Evolutionary conservation across 2,797 vertebrate species (phyloP).

Genomic region (Lindbergichthys nudifrons): DNA sequence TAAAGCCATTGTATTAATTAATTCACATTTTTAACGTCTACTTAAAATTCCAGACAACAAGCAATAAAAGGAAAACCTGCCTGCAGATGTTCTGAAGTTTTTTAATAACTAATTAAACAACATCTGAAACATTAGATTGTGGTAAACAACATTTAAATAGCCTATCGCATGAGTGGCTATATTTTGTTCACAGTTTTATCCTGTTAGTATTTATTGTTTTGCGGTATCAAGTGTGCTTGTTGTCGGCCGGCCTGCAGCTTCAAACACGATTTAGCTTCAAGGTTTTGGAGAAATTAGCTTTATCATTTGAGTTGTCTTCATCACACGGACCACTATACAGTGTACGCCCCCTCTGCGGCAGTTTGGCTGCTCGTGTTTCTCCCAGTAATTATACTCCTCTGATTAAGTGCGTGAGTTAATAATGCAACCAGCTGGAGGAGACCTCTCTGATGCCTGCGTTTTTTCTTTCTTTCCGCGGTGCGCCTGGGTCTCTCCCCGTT

Average conservation of each 20-base stretch:
- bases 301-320: neutral
- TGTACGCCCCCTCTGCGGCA: conserved; percentile 40
- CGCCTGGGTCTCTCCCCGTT: conserved; percentile 59
- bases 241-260: neutral
- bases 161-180: too few relatives aligned
- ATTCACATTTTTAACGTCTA: neutral
- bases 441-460: conserved; percentile 39
- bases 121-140: neutral
- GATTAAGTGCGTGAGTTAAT: conserved; percentile 57
- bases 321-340: conserved; percentile 10
- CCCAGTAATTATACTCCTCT: conserved; percentile 58
- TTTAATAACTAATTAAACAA: neutral
- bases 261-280: neutral
- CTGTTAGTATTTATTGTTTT: neutral
- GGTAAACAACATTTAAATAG: neutral
- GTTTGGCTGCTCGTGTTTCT: conserved; percentile 40
- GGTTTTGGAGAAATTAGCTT: neutral
- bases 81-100: neutral
- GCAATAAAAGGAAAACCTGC: neutral
- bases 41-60: neutral
- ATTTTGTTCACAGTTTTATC: neutral
- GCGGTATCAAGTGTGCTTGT: conserved; percentile 5
- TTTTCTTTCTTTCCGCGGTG: conserved; percentile 7
- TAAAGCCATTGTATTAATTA: neutral
- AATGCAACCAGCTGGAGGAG: conserved; percentile 56